Base-by-base conservation (phyloP, 2,113 vertebrate genomes). In the Martes martes region DNA sequence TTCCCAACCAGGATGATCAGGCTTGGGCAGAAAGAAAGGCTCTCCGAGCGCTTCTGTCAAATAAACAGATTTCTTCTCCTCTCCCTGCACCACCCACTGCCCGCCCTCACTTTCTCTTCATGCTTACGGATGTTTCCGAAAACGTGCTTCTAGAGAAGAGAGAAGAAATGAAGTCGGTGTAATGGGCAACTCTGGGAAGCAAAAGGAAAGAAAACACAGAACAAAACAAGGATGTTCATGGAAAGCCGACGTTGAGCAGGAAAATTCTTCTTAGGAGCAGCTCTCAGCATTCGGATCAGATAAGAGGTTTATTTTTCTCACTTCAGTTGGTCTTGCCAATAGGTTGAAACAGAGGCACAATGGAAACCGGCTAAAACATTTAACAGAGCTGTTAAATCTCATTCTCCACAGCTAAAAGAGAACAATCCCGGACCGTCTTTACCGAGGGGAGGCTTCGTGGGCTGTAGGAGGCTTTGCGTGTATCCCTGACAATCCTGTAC, bases 401-500 rank as follows among this genome's bases (percentile, higher is more conserved):
- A 98, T 99, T 98, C 98, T 98, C 98, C 98, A 97, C 98, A 98
- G 98, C 98, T 98, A 98, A 97, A 99, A 98, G 98, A 98, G 98
- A 98, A 99, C 99, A 99, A 99, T 98, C 98, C 95, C 67, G 31
- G 93, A 96, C 97, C 28, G 11, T 98, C 98, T 98, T 98, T 98
- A 97, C 97, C 67, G 94, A 98, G 97, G 98, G 98, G 98, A 98
- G 96, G 82, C 97, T 98, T 95, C 98, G 74, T 11, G 89, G 98
- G 98, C 98, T 98, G 98, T 97, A 98, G 98, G 97, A 98, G 98
- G 98, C 98, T 98, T 98, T 98, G 98, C 98, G 18, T 98, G 98
- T 98, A 99, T 99, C 98, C 98, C 98, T 99, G 98, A 99, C 99
- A 98, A 99, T 99, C 99, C 99, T 99, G 99, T 99, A 99, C 98